Conservation (phyloP, 2,113 vertebrate species). For the Coturnix japonica region DNA sequence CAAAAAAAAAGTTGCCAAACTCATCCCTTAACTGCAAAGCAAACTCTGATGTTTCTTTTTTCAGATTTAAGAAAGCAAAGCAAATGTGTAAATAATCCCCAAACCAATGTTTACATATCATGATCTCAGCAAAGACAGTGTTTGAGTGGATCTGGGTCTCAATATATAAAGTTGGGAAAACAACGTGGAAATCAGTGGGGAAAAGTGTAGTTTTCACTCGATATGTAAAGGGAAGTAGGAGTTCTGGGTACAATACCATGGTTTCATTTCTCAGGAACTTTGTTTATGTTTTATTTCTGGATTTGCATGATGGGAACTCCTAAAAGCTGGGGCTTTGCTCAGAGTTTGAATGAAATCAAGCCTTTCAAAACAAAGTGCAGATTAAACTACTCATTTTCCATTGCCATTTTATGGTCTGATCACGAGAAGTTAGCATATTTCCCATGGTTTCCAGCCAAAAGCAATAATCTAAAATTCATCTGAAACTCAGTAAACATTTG, state of each 20-base stretch:
- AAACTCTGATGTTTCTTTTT: background rate
- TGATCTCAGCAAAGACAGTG: background rate
- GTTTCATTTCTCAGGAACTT: background rate
- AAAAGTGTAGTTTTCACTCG: background rate
- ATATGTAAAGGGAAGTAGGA: background rate
- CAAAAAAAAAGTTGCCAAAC: background rate
- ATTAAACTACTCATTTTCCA: background rate
- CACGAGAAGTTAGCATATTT: background rate
- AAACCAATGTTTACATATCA: background rate
- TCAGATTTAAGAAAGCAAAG: background rate
- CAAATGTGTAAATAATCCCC: background rate
- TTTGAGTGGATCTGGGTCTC: background rate
- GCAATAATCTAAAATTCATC: background rate
- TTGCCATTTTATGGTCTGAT: background rate
- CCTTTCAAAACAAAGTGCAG: background rate
- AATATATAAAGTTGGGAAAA: background rate
- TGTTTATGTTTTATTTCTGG: background rate
- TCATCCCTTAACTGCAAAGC: background rate
- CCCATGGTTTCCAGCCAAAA: background rate
- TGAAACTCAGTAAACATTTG: background rate
- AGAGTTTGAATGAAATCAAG: background rate
- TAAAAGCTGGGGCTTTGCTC: background rate
- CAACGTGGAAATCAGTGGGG: background rate
- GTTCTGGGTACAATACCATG: background rate
- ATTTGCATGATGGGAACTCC: background rate